Percentiles rank a stretch among this genome's conserved stretches.
These are phyloP conservation scores for Gracilinanus agilis DNA, from an alignment of 2,113 vertebrate species.

Conservation along the genomic window DNA sequence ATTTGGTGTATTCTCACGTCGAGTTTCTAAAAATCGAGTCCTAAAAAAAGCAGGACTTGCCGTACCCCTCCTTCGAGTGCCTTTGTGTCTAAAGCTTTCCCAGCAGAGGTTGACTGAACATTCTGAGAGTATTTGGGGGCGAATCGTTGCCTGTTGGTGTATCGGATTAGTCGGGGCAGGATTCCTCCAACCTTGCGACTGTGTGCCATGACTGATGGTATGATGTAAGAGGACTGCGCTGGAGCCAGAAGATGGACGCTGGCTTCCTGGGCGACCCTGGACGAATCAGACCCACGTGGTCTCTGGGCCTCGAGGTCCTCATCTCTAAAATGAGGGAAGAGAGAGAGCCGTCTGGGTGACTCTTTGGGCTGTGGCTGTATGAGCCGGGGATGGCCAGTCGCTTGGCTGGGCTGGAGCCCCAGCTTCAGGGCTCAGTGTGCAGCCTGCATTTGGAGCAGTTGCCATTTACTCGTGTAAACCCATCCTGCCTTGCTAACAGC, in stretches of 20 bases:
- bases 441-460: neutral
- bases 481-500: neutral
- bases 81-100: neutral
- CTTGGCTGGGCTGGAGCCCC: neutral
- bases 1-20: constrained; percentile 30
- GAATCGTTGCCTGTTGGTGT: too few relatives aligned
- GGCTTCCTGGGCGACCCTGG: too few relatives aligned
- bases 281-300: neutral
- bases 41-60: neutral
- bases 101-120: neutral
- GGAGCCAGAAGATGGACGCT: neutral
- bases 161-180: neutral
- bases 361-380: neutral
- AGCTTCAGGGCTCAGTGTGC: neutral
- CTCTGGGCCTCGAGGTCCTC: neutral
- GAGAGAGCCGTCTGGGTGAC: neutral
- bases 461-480: neutral
- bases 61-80: neutral
- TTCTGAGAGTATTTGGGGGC: neutral
- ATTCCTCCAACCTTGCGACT: neutral
- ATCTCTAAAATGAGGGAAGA: too few relatives aligned
- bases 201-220: neutral
- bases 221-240: neutral
- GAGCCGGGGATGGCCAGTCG: too few relatives aligned
- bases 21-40: constrained; percentile 34